Evolutionary conservation across 2,113 vertebrate genomes (phyloP).

Genomic region (Neolamprologus variostigma): DNA sequence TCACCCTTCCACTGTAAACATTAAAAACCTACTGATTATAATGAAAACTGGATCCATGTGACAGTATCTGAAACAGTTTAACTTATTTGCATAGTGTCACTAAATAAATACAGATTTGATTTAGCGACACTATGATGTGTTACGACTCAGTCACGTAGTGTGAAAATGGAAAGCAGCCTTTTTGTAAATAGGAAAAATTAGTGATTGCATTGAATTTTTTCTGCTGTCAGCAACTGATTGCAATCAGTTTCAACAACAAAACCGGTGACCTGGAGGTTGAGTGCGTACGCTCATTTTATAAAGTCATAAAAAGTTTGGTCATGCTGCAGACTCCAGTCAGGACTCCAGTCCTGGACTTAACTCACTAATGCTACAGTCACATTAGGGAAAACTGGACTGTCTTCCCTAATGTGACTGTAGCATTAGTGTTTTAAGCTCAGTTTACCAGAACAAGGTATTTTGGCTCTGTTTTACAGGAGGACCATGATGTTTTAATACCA

Average conservation of each 20-base stretch:
- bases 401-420: background rate
- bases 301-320: rapidly evolving
- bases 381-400: background rate
- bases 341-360: background rate
- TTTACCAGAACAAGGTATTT: background rate
- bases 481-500: background rate
- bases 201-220: background rate
- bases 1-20: background rate
- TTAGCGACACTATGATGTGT: background rate
- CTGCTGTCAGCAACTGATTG: background rate
- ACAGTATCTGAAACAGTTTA: background rate
- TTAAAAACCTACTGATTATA: background rate
- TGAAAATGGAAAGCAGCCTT: background rate
- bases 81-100: background rate
- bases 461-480: background rate
- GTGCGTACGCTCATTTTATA: background rate
- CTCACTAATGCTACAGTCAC: too few relatives aligned
- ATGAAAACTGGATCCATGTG: background rate
- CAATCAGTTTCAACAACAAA: background rate
- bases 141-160: background rate
- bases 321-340: background rate
- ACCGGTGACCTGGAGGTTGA: background rate
- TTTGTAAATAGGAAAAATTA: background rate
- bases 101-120: background rate
- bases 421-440: background rate